Evolutionary conservation across 2,888 invertebrate genomes (phyloP).

Genomic region (Eupeodes latifasciatus): DNA sequence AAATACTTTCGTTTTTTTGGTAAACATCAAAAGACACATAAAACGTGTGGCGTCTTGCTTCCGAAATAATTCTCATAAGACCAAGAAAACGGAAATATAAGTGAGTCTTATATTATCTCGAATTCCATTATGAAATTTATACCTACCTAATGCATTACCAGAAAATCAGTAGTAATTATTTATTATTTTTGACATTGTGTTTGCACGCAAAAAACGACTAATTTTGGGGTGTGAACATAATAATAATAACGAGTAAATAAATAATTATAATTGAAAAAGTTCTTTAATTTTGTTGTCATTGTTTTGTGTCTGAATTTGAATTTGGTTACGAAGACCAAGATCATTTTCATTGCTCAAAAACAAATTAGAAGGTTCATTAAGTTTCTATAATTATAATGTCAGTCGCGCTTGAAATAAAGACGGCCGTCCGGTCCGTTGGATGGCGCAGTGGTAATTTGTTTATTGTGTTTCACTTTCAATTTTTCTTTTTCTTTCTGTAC

Average conservation of each 20-base stretch:
- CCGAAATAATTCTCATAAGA: not conserved
- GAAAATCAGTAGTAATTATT: not conserved
- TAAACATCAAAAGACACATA: conserved; percentile 3
- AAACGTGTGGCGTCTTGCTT: conserved; percentile 10
- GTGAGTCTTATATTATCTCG: not conserved
- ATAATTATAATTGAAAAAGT: not conserved
- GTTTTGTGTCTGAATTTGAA: not conserved
- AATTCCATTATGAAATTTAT: not conserved
- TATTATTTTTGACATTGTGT: conserved; percentile 10
- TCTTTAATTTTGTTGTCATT: not conserved
- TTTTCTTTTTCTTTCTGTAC: not conserved
- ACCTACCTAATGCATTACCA: not conserved
- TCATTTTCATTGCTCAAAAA: not conserved
- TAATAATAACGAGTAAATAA: not conserved
- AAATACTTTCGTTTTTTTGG: not conserved
- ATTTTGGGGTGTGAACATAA: conserved; percentile 1
- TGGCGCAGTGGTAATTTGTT: conserved; percentile 2
- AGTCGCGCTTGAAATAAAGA: conserved; percentile 3
- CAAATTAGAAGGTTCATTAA: conserved; percentile 8
- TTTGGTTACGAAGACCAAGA: not conserved
- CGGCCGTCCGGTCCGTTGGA: too few species aligned
- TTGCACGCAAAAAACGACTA: conserved; percentile 5
- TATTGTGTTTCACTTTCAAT: conserved; percentile 5
- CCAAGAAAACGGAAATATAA: not conserved
- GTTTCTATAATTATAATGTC: conserved; percentile 20